Percentiles rank a stretch among this genome's conserved stretches.
Conservation (phyloP, 2,113 vertebrate genomes). For the Megalops atlanticus region DNA sequence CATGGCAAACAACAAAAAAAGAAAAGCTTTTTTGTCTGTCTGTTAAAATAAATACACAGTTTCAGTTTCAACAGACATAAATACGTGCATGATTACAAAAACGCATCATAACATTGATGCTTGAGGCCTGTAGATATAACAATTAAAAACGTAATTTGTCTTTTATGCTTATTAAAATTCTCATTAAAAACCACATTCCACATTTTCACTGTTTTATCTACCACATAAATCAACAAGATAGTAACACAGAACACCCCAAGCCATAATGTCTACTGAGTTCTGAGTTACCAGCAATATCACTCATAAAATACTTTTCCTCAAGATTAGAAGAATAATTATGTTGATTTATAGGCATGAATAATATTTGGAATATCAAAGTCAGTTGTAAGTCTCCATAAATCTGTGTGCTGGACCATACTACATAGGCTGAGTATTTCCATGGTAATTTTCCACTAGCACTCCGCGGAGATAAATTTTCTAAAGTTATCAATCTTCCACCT, state of each 20-base stretch:
- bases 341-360: background rate
- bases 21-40: constrained; percentile 13
- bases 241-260: constrained; percentile 1
- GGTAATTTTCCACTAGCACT: too few species aligned
- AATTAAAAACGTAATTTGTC: background rate
- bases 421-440: too few species aligned
- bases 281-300: background rate
- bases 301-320: background rate
- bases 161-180: constrained; percentile 25
- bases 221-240: constrained; percentile 2
- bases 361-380: background rate
- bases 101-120: background rate
- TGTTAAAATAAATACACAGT: background rate
- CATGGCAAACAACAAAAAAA: background rate
- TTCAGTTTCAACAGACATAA: constrained; percentile 22
- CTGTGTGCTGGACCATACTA: background rate
- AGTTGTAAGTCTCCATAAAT: background rate
- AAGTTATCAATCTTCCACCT: background rate
- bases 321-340: constrained; percentile 1
- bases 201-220: background rate
- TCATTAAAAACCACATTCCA: constrained; percentile 17
- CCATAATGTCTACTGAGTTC: background rate
- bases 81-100: constrained; percentile 24
- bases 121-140: constrained; percentile 23
- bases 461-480: too few species aligned